Percentiles rank a stretch among this genome's conserved stretches.
These are phyloP conservation scores for Coranthus polyacanthus DNA, from an alignment of 2,797 vertebrate genomes.

Conservation along the genomic window DNA sequence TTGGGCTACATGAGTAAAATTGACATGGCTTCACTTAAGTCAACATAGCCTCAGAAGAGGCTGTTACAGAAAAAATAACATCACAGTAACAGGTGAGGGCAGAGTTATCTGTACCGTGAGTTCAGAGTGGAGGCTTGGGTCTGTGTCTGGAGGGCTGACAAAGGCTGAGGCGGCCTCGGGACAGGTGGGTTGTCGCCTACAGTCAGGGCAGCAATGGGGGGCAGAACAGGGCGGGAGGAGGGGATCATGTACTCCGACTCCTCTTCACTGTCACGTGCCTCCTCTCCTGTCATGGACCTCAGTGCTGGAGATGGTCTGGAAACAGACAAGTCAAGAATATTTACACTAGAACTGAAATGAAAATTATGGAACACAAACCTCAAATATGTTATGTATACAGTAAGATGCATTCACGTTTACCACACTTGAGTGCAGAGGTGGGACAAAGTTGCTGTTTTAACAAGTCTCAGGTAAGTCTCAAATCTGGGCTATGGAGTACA, in stretches of 20 bases:
- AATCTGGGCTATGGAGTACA: no score
- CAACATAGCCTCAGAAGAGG: no score
- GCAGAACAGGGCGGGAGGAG: constrained; percentile 89
- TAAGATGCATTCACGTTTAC: no score
- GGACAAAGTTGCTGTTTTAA: no score
- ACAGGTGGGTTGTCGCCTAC: constrained; percentile 56
- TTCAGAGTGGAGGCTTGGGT: constrained; percentile 57
- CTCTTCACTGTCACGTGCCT: constrained; percentile 87
- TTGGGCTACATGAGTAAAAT: no score
- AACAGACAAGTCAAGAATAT: constrained; percentile 5
- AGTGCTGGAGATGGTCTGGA: constrained; percentile 85
- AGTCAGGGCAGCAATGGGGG: constrained; percentile 63
- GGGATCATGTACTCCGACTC: constrained; percentile 97
- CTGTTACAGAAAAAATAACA: background rate
- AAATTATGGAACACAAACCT: background rate
- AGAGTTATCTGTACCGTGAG: constrained; percentile 65
- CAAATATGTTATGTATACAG: no score
- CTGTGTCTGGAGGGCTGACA: constrained; percentile 52
- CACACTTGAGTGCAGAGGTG: no score
- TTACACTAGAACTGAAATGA: background rate
- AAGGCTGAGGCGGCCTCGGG: constrained; percentile 58
- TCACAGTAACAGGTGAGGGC: background rate
- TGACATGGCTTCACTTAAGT: no score
- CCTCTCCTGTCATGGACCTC: constrained; percentile 86
- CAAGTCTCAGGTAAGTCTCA: no score